A percentile compares a stretch with the other conserved stretches of the same genome.
These are phyloP conservation scores for Emydura subglobosa DNA, from an alignment of 2,113 vertebrate species.

Conservation along the genomic window DNA sequence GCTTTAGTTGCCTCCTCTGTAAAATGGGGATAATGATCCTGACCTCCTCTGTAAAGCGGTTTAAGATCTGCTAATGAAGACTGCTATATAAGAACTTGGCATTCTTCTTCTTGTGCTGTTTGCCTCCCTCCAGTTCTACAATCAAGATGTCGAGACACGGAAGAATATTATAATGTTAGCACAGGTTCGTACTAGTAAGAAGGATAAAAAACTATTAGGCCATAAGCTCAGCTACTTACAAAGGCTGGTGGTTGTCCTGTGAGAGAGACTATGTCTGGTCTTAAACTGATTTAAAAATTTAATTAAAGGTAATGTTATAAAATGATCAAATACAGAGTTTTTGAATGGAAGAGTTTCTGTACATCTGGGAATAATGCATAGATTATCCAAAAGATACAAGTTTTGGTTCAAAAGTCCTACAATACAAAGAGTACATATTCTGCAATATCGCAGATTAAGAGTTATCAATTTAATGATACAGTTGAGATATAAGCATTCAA, in stretches of 20 bases:
- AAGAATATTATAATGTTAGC: background rate
- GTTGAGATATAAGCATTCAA: too few relatives aligned
- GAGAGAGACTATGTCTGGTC: background rate
- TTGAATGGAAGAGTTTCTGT: too few relatives aligned
- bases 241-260: background rate
- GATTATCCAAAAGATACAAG: too few relatives aligned
- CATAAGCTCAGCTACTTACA: background rate
- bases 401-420: too few relatives aligned
- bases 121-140: background rate
- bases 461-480: too few relatives aligned
- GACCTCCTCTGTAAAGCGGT: background rate
- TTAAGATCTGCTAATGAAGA: background rate
- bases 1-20: background rate
- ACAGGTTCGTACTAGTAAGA: background rate
- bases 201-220: background rate
- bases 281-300: background rate
- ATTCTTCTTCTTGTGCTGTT: background rate
- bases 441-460: too few relatives aligned
- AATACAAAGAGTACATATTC: too few relatives aligned
- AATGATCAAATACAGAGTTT: too few relatives aligned
- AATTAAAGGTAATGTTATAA: too few relatives aligned
- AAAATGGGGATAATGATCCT: background rate
- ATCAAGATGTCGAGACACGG: background rate
- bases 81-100: background rate
- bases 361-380: too few relatives aligned